These are phyloP conservation scores for Esox niger DNA, from an alignment of 2,113 vertebrate species.

Conservation along the genomic window DNA sequence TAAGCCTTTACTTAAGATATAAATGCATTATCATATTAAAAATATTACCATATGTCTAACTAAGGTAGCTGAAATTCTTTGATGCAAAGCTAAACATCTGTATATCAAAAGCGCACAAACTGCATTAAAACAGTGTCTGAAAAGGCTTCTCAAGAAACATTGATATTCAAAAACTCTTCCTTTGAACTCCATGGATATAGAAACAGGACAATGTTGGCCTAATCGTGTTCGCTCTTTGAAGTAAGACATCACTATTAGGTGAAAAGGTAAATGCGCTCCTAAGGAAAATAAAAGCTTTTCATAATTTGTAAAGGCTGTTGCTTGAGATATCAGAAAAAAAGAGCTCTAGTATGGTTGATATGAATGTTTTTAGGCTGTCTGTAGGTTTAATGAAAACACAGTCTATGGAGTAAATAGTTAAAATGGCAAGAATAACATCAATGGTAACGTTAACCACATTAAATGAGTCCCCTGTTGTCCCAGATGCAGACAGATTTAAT, in stretches of 20 bases:
- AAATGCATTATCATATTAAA: conserved; percentile 8
- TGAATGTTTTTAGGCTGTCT: conserved; percentile 41
- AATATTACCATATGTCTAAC: conserved; percentile 17
- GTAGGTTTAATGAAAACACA: conserved; percentile 57
- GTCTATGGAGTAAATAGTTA: conserved; percentile 60
- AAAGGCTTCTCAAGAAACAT: conserved; percentile 71
- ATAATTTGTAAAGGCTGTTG: conserved; percentile 63
- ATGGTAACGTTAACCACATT: conserved; percentile 68
- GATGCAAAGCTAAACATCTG: conserved; percentile 46
- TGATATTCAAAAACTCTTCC: conserved; percentile 74
- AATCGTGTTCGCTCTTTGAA: conserved; percentile 77
- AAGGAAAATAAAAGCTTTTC: conserved; percentile 74
- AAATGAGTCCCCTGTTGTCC: conserved; percentile 56
- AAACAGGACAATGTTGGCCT: conserved; percentile 77
- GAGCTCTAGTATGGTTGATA: conserved; percentile 40
- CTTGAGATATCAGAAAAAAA: conserved; percentile 64
- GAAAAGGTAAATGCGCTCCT: conserved; percentile 72
- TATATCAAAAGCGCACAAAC: conserved; percentile 67
- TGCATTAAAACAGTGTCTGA: conserved; percentile 70
- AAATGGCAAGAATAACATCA: conserved; percentile 65
- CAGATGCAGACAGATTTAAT: conserved; percentile 72
- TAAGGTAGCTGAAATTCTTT: conserved; percentile 40
- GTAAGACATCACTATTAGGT: conserved; percentile 77
- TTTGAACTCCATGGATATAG: conserved; percentile 79
- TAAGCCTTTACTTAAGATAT: conserved; percentile 31